Percentiles rank a stretch among this genome's conserved stretches.
phyloP scores from a whole-genome alignment of 2,113 vertebrate species.

The Calonectris borealis region DNA sequence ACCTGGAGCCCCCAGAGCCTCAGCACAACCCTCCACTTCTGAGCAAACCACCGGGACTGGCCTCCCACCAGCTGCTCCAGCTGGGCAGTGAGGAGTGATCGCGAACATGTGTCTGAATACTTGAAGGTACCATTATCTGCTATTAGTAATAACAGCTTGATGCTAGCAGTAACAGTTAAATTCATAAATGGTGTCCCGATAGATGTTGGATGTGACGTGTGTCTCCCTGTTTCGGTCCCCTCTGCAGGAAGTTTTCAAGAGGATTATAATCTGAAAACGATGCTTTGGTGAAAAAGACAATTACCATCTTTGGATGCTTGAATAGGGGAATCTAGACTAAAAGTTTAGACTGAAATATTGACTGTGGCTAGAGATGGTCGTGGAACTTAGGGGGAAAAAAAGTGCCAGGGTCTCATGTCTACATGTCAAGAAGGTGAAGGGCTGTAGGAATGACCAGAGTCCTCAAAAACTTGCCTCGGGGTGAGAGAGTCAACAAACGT shows the following conservation, averaged over 20 bases:
- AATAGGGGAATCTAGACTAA: not conserved
- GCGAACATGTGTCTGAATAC: rapidly evolving
- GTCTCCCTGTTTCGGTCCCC: not conserved
- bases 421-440: not conserved
- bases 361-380: not conserved
- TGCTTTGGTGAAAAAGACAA: not conserved
- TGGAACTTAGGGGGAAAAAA: not conserved
- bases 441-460: not conserved
- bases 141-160: not conserved
- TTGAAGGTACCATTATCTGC: not conserved
- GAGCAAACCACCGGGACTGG: not conserved
- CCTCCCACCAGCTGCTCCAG: not conserved
- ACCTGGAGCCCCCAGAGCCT: not conserved
- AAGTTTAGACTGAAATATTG: not conserved
- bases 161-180: not conserved
- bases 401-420: not conserved
- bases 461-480: not conserved
- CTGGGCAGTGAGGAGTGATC: not conserved
- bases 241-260: not conserved
- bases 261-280: not conserved
- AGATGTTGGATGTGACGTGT: not conserved
- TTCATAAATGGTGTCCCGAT: not conserved
- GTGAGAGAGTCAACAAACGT: not conserved
- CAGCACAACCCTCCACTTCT: not conserved
- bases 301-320: rapidly evolving